phyloP scores from a whole-genome alignment of 2,888 invertebrate species.

The Pycnomerus fuliginosus region DNA sequence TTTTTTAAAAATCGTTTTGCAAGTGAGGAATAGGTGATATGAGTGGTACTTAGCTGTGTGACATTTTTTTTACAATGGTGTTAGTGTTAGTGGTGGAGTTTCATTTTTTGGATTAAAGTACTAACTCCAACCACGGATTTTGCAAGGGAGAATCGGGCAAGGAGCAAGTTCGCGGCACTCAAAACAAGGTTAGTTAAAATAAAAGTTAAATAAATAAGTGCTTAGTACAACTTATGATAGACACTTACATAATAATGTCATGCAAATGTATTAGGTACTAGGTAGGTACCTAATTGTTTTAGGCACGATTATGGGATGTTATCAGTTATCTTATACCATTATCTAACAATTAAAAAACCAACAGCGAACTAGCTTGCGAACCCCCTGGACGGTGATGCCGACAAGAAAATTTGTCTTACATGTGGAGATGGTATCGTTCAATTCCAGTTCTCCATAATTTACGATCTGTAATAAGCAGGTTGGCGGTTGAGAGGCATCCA shows the following conservation, averaged over 20 bases:
- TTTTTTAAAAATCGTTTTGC: neutral
- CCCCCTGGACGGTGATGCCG: slow-evolving; percentile 9
- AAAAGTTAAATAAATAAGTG: neutral
- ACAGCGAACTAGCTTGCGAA: no score
- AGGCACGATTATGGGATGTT: no score
- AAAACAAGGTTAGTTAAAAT: slow-evolving; percentile 26
- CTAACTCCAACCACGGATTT: slow-evolving; percentile 23
- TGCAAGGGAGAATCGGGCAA: slow-evolving; percentile 18
- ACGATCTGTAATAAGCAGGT: slow-evolving; percentile 24
- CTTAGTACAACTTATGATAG: no score
- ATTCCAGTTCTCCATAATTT: slow-evolving; percentile 19
- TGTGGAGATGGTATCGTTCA: slow-evolving; percentile 13
- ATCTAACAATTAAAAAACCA: no score
- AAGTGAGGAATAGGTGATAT: neutral
- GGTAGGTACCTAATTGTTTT: no score
- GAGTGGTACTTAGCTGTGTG: neutral
- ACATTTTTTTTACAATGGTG: slow-evolving; percentile 1
- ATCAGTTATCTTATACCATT: no score
- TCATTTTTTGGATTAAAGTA: slow-evolving; percentile 15
- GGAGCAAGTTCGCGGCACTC: slow-evolving; percentile 27
- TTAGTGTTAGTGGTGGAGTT: slow-evolving; percentile 2
- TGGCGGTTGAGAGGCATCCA: slow-evolving; percentile 12
- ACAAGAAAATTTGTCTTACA: slow-evolving; percentile 13
- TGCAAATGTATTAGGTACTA: no score
- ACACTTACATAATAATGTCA: no score